Conservation (phyloP, 2,797 vertebrate species). For the Gila robusta region DNA sequence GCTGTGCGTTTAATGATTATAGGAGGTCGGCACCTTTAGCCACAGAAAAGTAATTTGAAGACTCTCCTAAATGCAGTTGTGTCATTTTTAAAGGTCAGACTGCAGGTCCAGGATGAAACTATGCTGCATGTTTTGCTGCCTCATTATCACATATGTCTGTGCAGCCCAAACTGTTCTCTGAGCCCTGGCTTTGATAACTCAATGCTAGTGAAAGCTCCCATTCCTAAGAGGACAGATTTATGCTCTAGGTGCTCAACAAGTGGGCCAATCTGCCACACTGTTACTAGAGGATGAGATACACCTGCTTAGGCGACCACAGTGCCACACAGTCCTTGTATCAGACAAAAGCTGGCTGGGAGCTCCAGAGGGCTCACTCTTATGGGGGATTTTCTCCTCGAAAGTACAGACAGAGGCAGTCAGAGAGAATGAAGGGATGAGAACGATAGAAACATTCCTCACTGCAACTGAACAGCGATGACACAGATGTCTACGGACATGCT, state of each 20-base stretch:
- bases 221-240: slow-evolving; percentile 53
- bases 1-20: slow-evolving; percentile 70
- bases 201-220: slow-evolving; percentile 42
- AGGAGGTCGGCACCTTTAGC: slow-evolving; percentile 67
- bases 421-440: slow-evolving; percentile 7
- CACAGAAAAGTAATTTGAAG: slow-evolving; percentile 68
- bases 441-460: slow-evolving; percentile 5
- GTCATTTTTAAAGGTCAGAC: slow-evolving; percentile 62
- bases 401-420: slow-evolving; percentile 17
- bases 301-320: slow-evolving; percentile 54
- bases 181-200: slow-evolving; percentile 53
- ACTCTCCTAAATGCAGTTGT: slow-evolving; percentile 56
- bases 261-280: slow-evolving; percentile 40
- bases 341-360: slow-evolving; percentile 48
- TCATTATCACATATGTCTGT: slow-evolving; percentile 51
- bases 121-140: slow-evolving; percentile 55
- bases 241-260: slow-evolving; percentile 60
- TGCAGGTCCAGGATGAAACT: slow-evolving; percentile 47
- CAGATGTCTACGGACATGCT: slow-evolving; percentile 52
- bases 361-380: slow-evolving; percentile 38
- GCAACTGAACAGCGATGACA: slow-evolving; percentile 16
- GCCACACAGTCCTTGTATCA: slow-evolving; percentile 48
- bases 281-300: slow-evolving; percentile 53
- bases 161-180: slow-evolving; percentile 32
- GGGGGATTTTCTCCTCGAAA: slow-evolving; percentile 50